Percentiles rank a stretch among this genome's conserved stretches.
Conservation (phyloP, 2,113 vertebrate genomes). For the Montifringilla adamsi region DNA sequence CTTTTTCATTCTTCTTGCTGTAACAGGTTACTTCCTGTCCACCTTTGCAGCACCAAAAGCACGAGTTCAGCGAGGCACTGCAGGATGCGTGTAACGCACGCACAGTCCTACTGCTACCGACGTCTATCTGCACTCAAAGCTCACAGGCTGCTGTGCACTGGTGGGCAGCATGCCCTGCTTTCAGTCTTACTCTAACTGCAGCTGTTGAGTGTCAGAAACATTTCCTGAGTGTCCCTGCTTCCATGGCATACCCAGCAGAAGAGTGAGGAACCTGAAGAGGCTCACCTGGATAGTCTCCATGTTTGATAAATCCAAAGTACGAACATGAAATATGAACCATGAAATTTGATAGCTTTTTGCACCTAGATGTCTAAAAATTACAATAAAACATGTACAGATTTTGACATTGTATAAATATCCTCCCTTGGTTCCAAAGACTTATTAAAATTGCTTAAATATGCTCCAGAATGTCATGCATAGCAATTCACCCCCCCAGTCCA, state of each 20-base stretch:
- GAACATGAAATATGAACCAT: not conserved
- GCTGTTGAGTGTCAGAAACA: not conserved
- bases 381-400: not conserved
- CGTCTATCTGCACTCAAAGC: not conserved
- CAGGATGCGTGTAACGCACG: not conserved
- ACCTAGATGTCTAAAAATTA: not conserved
- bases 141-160: not conserved
- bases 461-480: not conserved
- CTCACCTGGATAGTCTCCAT: not conserved
- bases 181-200: not conserved
- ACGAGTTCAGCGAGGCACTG: not conserved
- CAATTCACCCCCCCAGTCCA: not conserved
- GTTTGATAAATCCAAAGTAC: not conserved
- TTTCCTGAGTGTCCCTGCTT: not conserved
- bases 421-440: not conserved
- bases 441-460: not conserved
- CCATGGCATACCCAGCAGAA: not conserved
- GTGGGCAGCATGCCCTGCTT: not conserved
- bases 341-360: not conserved
- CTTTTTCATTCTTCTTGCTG: not conserved
- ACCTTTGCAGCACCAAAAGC: not conserved
- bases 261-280: not conserved
- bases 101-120: not conserved
- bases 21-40: not conserved
- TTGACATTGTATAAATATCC: not conserved